A percentile compares a stretch with the other conserved stretches of the same genome.
phyloP scores from a whole-genome alignment of 2,797 vertebrate species.

The Protosalanx chinensis region DNA sequence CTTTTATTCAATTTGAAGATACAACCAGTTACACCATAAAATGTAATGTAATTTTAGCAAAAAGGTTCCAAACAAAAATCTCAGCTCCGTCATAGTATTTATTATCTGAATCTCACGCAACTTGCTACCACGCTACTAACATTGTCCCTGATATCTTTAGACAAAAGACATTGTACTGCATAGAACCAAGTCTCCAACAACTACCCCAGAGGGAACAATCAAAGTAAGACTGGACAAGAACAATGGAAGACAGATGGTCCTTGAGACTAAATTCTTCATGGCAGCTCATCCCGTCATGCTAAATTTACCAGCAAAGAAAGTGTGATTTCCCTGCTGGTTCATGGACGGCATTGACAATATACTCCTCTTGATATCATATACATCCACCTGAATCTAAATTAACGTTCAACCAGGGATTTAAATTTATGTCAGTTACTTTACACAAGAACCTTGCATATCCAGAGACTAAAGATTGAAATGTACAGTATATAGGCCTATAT shows the following conservation, averaged over 20 bases:
- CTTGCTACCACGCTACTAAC: constrained; percentile 5
- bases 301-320: constrained; percentile 55
- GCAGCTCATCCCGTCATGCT: constrained; percentile 51
- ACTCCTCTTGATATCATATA: constrained; percentile 43
- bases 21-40: background rate
- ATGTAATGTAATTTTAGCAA: background rate
- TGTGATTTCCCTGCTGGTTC: constrained; percentile 57
- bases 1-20: background rate
- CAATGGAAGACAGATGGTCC: constrained; percentile 52
- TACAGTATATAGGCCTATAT: constrained; percentile 25
- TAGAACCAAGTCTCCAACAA: constrained; percentile 41
- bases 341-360: constrained; percentile 47
- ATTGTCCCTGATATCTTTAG: constrained; percentile 24
- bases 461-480: constrained; percentile 39
- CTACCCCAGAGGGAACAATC: constrained; percentile 45
- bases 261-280: constrained; percentile 42
- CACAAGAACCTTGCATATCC: constrained; percentile 38
- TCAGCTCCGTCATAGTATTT: constrained; percentile 22
- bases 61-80: constrained; percentile 14
- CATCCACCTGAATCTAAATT: constrained; percentile 43
- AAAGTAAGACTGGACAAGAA: constrained; percentile 43
- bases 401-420: constrained; percentile 37
- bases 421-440: constrained; percentile 12
- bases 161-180: constrained; percentile 43
- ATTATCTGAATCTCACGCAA: constrained; percentile 8